These are phyloP conservation scores for Neosilurus hyrtlii DNA, from an alignment of 2,797 vertebrate species.

Conservation along the genomic window DNA sequence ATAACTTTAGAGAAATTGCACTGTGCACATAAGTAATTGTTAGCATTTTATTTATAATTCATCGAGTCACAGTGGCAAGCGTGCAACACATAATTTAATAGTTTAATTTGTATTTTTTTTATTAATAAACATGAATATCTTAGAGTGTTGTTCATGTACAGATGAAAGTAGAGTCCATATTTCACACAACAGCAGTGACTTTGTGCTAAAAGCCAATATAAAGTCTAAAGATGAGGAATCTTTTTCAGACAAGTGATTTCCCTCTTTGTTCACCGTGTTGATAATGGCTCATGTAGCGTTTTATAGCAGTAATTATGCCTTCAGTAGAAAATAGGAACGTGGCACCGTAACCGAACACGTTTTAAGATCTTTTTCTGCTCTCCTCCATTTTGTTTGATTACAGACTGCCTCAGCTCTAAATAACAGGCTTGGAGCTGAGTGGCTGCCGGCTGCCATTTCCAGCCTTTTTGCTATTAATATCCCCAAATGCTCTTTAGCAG, in stretches of 20 bases:
- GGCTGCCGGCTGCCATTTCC: constrained; percentile 81
- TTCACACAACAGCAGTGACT: background rate
- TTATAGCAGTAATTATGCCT: constrained; percentile 81
- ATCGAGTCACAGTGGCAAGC: background rate
- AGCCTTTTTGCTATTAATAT: constrained; percentile 84
- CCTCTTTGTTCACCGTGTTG: constrained; percentile 62
- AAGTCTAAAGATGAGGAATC: constrained; percentile 19
- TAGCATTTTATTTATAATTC: background rate
- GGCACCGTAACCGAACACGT: constrained; percentile 80
- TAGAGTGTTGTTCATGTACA: constrained; percentile 14
- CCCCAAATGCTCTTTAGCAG: constrained; percentile 81
- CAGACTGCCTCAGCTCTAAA: constrained; percentile 83
- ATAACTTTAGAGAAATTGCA: background rate
- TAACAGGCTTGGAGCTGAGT: constrained; percentile 89
- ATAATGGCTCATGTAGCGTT: constrained; percentile 77
- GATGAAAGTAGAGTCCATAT: background rate
- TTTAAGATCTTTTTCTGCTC: constrained; percentile 69
- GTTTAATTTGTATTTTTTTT: background rate
- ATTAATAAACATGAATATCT: constrained; percentile 2
- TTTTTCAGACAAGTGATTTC: constrained; percentile 48
- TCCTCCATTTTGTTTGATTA: constrained; percentile 77
- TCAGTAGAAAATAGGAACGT: constrained; percentile 59
- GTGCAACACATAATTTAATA: background rate
- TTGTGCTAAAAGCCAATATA: constrained; percentile 31
- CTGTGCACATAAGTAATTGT: background rate